Percentiles rank a stretch among this genome's conserved stretches.
Evolutionary conservation across 2,113 vertebrate species (phyloP).

Genomic region (Pollimyrus isidori): DNA sequence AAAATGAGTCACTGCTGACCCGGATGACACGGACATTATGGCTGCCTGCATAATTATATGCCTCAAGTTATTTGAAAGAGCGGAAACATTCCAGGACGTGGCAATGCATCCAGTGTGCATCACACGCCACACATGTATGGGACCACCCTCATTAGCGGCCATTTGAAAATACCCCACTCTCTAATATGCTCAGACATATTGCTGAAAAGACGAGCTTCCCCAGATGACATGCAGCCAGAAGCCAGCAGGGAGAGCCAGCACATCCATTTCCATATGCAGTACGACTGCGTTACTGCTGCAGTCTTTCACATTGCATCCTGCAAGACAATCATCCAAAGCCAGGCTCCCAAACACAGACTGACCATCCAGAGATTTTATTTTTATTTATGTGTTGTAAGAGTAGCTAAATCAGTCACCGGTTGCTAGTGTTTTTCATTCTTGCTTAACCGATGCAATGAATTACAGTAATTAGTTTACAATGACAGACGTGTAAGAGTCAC

Average conservation of each 20-base stretch:
- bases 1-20: conserved; percentile 17
- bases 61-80: background rate
- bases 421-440: background rate
- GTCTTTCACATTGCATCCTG: background rate
- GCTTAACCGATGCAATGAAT: background rate
- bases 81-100: background rate
- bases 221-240: background rate
- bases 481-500: background rate
- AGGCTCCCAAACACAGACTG: background rate
- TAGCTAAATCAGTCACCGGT: background rate
- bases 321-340: background rate
- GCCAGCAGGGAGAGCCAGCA: background rate
- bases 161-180: background rate
- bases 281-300: background rate
- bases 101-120: background rate
- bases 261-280: background rate
- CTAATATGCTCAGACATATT: conserved; percentile 8
- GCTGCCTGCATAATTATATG: conserved; percentile 20
- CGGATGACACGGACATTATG: conserved; percentile 20
- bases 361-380: background rate
- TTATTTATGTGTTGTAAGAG: background rate
- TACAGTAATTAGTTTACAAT: background rate
- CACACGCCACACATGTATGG: conserved; percentile 12
- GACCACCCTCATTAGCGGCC: conserved; percentile 3
- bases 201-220: background rate